A percentile compares a stretch with the other conserved stretches of the same genome.
phyloP scores from a whole-genome alignment of 2,888 invertebrate genomes.

The Anthrax anthrax region DNA sequence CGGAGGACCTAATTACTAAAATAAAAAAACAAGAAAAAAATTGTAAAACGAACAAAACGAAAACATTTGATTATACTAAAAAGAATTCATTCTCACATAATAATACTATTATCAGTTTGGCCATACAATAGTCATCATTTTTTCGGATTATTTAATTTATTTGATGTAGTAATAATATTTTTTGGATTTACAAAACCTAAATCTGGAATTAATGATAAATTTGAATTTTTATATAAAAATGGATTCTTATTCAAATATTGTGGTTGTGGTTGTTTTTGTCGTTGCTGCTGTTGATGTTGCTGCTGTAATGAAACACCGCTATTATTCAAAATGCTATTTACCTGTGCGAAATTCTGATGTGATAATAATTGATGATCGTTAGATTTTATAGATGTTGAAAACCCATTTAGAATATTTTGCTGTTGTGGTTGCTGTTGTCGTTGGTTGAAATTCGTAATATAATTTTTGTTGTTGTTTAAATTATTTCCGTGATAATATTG shows the following conservation, averaged over 20 bases:
- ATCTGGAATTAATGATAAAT: conserved; percentile 39
- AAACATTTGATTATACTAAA: too few relatives aligned
- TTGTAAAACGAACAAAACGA: too few relatives aligned
- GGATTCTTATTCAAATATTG: conserved; percentile 11
- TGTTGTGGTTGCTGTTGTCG: not conserved
- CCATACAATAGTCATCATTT: conserved; percentile 16
- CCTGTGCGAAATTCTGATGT: not conserved
- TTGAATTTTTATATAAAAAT: conserved; percentile 20
- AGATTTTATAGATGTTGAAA: not conserved
- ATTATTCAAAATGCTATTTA: too few relatives aligned
- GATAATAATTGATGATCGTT: not conserved
- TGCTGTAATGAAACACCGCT: conserved; percentile 2
- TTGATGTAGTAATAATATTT: conserved; percentile 15
- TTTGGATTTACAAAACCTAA: conserved; percentile 40
- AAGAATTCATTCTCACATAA: conserved; percentile 7
- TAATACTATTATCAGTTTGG: conserved; percentile 8
- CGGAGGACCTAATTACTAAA: too few relatives aligned
- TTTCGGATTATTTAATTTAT: conserved; percentile 7
- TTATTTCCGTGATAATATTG: not conserved
- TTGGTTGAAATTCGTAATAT: not conserved
- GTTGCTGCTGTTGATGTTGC: not conserved
- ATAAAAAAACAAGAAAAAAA: too few relatives aligned
- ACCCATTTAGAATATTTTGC: not conserved
- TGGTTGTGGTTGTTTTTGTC: conserved; percentile 10
- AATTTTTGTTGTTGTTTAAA: not conserved